Percentiles rank a stretch among this genome's conserved stretches.
These are phyloP conservation scores for Eilema sororculum DNA, from an alignment of 2,888 invertebrate genomes.

Conservation along the genomic window DNA sequence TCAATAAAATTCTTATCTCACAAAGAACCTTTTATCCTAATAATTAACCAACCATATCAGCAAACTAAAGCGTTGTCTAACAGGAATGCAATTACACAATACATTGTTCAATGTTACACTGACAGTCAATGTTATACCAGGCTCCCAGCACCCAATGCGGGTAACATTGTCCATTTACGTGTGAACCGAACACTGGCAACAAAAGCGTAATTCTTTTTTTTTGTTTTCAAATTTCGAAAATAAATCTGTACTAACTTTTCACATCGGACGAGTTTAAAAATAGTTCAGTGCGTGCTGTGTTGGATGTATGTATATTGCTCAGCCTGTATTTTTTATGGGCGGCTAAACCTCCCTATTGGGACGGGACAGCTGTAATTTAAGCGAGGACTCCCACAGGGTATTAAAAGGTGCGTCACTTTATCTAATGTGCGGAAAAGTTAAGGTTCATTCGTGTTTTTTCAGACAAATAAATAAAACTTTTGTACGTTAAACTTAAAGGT, in stretches of 20 bases:
- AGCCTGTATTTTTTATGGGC: background rate
- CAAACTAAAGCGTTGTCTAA: background rate
- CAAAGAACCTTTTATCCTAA: background rate
- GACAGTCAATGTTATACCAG: conserved; percentile 1
- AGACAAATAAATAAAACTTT: background rate
- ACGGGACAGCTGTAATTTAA: conserved; percentile 4
- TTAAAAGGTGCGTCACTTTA: conserved; percentile 2
- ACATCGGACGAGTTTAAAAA: background rate
- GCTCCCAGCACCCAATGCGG: background rate
- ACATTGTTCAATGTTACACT: conserved; percentile 6
- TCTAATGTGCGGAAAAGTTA: conserved; percentile 2
- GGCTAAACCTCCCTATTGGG: background rate
- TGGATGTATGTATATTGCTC: background rate
- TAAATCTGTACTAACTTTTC: background rate
- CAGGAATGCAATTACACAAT: conserved; percentile 9
- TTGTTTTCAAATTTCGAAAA: conserved; percentile 4
- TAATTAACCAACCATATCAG: background rate
- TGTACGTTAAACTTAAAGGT: background rate
- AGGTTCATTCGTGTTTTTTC: background rate
- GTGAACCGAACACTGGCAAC: background rate
- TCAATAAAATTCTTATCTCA: no score
- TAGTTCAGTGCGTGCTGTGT: background rate
- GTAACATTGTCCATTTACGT: conserved; percentile 7
- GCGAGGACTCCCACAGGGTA: background rate
- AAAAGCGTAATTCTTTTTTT: background rate